phyloP scores from a whole-genome alignment of 2,888 invertebrate genomes.

The Hoplodrina ambigua region DNA sequence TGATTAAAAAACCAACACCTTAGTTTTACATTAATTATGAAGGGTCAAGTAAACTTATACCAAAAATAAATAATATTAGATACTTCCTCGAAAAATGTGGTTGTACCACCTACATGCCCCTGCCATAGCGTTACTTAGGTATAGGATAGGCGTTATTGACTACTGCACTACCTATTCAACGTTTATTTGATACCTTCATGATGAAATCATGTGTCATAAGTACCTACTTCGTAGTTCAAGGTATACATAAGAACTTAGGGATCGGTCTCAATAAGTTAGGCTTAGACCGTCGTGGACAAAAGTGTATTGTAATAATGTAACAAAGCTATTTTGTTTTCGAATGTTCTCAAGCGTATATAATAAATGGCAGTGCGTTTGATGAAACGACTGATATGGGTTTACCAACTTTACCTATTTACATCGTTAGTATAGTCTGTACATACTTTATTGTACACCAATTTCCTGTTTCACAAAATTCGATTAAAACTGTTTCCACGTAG shows the following conservation, averaged over 20 bases:
- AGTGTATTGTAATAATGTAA: constrained; percentile 68
- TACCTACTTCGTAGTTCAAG: constrained; percentile 1
- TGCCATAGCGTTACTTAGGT: too few relatives aligned
- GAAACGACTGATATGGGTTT: constrained; percentile 68
- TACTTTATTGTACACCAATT: constrained; percentile 66
- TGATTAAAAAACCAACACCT: neutral
- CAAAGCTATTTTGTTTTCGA: constrained; percentile 73
- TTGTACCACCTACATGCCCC: too few relatives aligned
- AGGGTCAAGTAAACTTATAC: neutral
- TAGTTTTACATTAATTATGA: neutral
- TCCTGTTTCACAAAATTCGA: constrained; percentile 57
- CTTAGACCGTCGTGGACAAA: constrained; percentile 26
- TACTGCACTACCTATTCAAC: neutral
- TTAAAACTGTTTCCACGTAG: constrained; percentile 41
- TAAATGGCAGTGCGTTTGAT: constrained; percentile 73
- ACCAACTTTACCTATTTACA: constrained; percentile 64
- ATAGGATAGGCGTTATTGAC: constrained; percentile 1
- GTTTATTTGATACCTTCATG: constrained; percentile 1
- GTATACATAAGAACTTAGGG: constrained; percentile 4
- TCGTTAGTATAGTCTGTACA: constrained; percentile 60
- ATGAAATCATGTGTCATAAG: constrained; percentile 5
- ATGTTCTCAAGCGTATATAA: constrained; percentile 70
- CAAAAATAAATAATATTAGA: neutral
- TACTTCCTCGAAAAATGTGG: neutral
- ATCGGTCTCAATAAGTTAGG: constrained; percentile 37